Evolutionary conservation across 2,888 invertebrate genomes (phyloP), one percentile per base, ranked within the genome.

Genomic region (Agrotis exclamationis): DNA sequence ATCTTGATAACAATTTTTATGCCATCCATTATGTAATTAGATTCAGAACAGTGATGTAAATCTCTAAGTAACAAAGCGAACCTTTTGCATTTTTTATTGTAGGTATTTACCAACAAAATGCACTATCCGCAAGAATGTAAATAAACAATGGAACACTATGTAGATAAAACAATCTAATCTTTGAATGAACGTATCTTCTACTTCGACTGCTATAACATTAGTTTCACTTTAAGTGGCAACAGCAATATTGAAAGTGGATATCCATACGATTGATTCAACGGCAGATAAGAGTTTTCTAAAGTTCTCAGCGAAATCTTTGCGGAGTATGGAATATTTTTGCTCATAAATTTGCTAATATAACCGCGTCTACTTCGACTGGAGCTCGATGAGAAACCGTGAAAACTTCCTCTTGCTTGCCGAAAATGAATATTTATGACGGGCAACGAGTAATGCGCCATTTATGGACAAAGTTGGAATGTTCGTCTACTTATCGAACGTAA

Each of bases 381-480:
- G 89, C 87, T 83, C 87, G 87, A 89, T 83, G 89, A 91, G 92
- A 91, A 93, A 84, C 91, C 92, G 91, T 88, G 92, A 92, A 90
- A 95, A 95, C 94, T 95, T 95, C 92, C 89, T 91, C 93, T 91
- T 90, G 90, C 91, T 92, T 93, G 89, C 91, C 90, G 90, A 94
- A 95, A 95, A 95, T 96, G 95, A 96, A 95, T 96, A 96, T 96
- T 96, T 95, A 96, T 95, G 93, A 93, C 93, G 89, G 90, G 91
- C 93, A 92, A 89, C 92, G 91, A 92, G 92, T 94, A 93, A 94
- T 93, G 92, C 92, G 91, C 93, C 95, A 93, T 95, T 95, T 95
- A 95, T 95, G 94, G 93, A 91, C 91, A 92, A 95, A 96, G 94
- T 95, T 95, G 87, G 90, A 93, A 93, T 92, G 92, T 93, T 94